Base-by-base conservation (phyloP, 2,113 vertebrate genomes). In the Bubo blakistoni region DNA sequence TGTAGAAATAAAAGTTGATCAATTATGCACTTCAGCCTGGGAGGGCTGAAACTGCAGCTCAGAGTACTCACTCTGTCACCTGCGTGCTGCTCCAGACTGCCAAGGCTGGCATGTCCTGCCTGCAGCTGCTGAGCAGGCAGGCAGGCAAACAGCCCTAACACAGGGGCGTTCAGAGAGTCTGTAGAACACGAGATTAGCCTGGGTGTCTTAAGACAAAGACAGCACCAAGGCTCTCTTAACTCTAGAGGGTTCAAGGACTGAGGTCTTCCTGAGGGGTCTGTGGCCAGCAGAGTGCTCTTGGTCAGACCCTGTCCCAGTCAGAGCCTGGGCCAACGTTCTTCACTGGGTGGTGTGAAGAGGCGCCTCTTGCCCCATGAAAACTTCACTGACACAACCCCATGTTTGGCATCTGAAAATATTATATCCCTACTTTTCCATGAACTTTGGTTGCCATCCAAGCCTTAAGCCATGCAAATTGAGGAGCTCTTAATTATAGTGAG, bases 51-150 rank as follows among this genome's bases (percentile, higher is more conserved):
- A 5, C 27, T 32, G 26, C n/a, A 34, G 13, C 21, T 73, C 38
- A 21, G 12, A 9, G 24, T 9, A 34, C 6, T 1, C 5, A 34
- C 6, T 1, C 6, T 30, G 20, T 42, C 46, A 9, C 4, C 10
- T 1, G 1, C 16, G 16, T 5, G 18, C 29, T 69, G 36, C 26
- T 58, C 15, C 6, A 0, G 30, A 10, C n/a, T 61, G 54, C 20
- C 61, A 36, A 27, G 7, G 30, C 17, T 59, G 44, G 4, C 0
- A 0, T 34, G 24, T 40, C 25, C 30, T 3, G 2, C 34, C 29
- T 47, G 71, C 20, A 32, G 26, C 13, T 25, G 18, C 52, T 42
- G 49, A 29, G 17, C 44, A 46, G 16, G 20, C 42, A 32, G 17
- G 13, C 27, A 34, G 47, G 21, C 27, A 34, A 81, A 18, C 9